These are phyloP conservation scores for Phenganax subtilis DNA, from an alignment of 92 coral and sea anemone genomes.

Conservation along the genomic window DNA sequence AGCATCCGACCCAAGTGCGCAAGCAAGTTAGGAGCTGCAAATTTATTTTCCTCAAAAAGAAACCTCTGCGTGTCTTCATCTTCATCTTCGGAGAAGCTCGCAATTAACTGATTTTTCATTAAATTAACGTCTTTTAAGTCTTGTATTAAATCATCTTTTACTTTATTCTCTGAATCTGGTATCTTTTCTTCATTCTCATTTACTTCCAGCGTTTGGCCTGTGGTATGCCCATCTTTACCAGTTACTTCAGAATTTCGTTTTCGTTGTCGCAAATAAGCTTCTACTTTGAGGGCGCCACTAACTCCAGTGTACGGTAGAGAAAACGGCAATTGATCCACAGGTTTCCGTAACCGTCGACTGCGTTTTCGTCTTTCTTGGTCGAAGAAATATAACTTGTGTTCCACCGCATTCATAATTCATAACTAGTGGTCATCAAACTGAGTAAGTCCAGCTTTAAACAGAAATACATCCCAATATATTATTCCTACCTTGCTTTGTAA, in stretches of 20 bases:
- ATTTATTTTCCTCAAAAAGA: constrained; percentile 90
- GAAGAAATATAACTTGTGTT: constrained; percentile 63
- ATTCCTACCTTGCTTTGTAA: no score
- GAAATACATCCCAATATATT: no score
- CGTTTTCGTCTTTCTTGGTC: constrained; percentile 56
- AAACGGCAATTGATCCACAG: constrained; percentile 85
- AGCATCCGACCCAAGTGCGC: constrained; percentile 83
- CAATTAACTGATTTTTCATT: constrained; percentile 38
- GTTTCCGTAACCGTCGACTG: constrained; percentile 77
- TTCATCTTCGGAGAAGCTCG: constrained; percentile 61
- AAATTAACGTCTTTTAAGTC: neutral
- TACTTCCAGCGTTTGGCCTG: constrained; percentile 14
- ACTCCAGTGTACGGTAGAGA: constrained; percentile 89
- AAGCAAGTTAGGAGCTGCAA: constrained; percentile 91
- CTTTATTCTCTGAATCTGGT: constrained; percentile 9
- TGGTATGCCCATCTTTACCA: constrained; percentile 4
- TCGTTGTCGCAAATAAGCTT: constrained; percentile 88
- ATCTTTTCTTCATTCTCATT: constrained; percentile 23
- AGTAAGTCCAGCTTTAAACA: no score
- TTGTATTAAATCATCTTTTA: constrained; percentile 17
- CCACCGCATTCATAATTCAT: constrained; percentile 3
- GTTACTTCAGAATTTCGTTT: constrained; percentile 48
- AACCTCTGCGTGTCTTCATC: constrained; percentile 95
- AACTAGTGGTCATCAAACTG: neutral
- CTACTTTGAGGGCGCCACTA: constrained; percentile 93